Base-by-base conservation (phyloP, 2,113 vertebrate species). In the Microcebus jonahi region DNA sequence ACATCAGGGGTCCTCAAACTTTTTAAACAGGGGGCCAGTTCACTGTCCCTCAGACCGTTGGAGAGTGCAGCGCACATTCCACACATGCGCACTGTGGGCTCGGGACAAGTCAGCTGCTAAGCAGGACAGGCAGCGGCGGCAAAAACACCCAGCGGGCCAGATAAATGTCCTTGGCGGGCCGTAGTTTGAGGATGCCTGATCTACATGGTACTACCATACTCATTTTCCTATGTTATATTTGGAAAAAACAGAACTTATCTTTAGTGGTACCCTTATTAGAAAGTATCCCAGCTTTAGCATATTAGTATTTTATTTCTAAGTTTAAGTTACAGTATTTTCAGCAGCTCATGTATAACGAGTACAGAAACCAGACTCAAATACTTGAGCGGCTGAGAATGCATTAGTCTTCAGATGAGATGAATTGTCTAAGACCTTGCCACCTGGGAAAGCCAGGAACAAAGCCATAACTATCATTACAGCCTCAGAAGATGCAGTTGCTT, bases 311-410 rank as follows among this genome's bases (percentile, higher is more conserved):
- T 84, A 92, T 42, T 57, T 81, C 67, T 39, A 87, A 83, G 70
- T 94, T 89, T 88, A 63, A 85, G 71, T 82, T 55, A 68, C 5
- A 95, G 96, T 93, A 80, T 92, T 96, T 93, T 90, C 36, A n/a
- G 82, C 10, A 90, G 55, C 6, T n/a, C 36, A 68, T 6, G 20
- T 73, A 71, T 73, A 94, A 39, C 59, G 79, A 55, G 73, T 80
- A 42, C 14, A 92, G 77, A 88, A 84, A 48, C 71, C 21, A 71
- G 65, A 85, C 20, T 39, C 55, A 75, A 53, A 73, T 67, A 48
- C 63, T 11, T 80, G 63, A 42, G 53, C 27, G 57, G 48, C 79
- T 89, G 45, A 88, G 48, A 84, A 27, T 3, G 21, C 6, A 18
- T 61, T 53, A 76, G 79, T 71, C 61, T 81, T 55, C 17, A 75